Percentiles rank a stretch among this genome's conserved stretches.
Conservation (phyloP, 2,113 vertebrate species). For the Chamaea fasciata region DNA sequence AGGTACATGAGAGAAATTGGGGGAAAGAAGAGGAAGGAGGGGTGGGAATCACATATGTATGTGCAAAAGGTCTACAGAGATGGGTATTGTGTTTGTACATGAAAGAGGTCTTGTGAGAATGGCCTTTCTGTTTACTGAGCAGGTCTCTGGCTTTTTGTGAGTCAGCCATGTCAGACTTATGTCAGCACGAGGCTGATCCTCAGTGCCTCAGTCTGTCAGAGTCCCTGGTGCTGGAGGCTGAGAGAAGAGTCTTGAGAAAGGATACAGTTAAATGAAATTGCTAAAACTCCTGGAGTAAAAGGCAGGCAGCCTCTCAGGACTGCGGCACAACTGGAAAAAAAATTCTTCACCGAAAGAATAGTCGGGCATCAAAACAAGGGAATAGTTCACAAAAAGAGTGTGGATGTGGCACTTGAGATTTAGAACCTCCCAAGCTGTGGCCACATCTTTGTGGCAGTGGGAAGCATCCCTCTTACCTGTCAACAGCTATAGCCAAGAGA, state of each 20-base stretch:
- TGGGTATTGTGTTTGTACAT: not conserved
- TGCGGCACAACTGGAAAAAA: not conserved
- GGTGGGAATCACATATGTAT: not conserved
- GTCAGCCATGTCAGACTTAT: fast-evolving
- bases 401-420: not conserved
- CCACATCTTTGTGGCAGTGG: not conserved
- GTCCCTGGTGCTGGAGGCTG: fast-evolving
- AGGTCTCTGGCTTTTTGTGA: not conserved
- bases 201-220: not conserved
- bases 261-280: not conserved
- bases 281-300: not conserved
- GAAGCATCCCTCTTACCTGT: constrained; percentile 78
- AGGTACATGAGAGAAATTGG: not conserved
- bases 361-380: not conserved
- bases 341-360: no score
- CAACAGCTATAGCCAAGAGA: constrained; percentile 91
- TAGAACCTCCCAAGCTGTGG: not conserved
- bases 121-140: not conserved
- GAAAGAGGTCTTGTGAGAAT: not conserved
- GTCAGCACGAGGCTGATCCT: not conserved
- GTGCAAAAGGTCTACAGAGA: not conserved
- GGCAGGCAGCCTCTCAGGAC: not conserved
- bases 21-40: not conserved
- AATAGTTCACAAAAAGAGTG: not conserved
- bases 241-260: not conserved